Base-by-base conservation (phyloP, 1,140 invertebrate genomes). In the Drosophila pseudoananassae region DNA sequence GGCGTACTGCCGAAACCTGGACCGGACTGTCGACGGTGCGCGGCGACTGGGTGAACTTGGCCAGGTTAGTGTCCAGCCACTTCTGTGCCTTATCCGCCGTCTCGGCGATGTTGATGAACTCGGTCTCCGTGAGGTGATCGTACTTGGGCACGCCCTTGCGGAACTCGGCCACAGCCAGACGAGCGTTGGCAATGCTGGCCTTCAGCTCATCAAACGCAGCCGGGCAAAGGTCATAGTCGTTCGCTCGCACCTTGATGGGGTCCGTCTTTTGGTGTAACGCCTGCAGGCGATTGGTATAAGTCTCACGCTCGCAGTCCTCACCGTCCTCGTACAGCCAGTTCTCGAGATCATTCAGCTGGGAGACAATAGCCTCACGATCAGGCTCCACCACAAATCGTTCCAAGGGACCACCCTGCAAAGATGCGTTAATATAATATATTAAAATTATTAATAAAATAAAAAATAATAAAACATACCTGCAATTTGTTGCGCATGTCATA, bases 271-370 rank as follows among this genome's bases (percentile, higher is more conserved):
- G 93, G 92, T 95, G 93, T 61, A 95, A 91, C 38, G 93, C 93
- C 5, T 90, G 72, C 68, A 95, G 84, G 76, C 94, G 94, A 73
- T 93, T 94, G 50, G 93, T 93, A 77, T 95, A 95, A 12, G 93
- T 92, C 90, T 94, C 95, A 93, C 97, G 95, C 47, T 96, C 95
- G 89, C 98, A 97, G 82, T 99, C 97, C 92, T 98, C 98, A 0
- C 98, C 98, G 45, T 94, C 93, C 66, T 97, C 97, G 90, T 99
- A 99, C 0, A 99, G 92, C 99, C 99, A 99, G 87, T 96, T 96
- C 93, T 99, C 98, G 70, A 97, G 96, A 20, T 96, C 94, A 77
- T 97, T 96, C 9, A 99, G 93, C 56, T 94, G 92, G 56, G 92
- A 88, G 36, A 94, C 94, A 56, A 99, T 94, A 0, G 92, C 78